phyloP scores from a whole-genome alignment of 2,113 vertebrate species.

The Anarrhichthys ocellatus region DNA sequence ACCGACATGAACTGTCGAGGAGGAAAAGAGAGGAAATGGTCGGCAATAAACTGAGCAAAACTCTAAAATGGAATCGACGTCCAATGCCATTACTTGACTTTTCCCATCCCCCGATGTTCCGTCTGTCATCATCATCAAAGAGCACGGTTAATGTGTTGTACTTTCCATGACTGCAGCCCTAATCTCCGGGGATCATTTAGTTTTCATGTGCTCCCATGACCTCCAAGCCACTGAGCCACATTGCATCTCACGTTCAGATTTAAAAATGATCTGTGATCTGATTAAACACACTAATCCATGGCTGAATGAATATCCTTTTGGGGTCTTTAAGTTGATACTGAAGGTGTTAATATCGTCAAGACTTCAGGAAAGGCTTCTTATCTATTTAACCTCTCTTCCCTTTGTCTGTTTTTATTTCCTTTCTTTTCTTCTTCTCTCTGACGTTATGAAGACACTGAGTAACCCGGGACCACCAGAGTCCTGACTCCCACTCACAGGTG shows the following conservation, averaged over 20 bases:
- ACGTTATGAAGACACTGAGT: constrained; percentile 44
- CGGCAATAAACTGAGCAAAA: neutral
- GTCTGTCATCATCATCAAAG: constrained; percentile 70
- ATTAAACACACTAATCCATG: neutral
- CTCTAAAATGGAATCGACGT: constrained; percentile 12
- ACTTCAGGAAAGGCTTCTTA: constrained; percentile 1
- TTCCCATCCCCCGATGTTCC: constrained; percentile 47
- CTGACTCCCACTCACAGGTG: constrained; percentile 61
- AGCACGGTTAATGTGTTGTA: constrained; percentile 32
- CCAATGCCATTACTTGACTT: constrained; percentile 3
- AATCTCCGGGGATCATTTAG: constrained; percentile 59
- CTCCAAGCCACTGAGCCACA: constrained; percentile 37
- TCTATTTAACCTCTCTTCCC: constrained; percentile 21
- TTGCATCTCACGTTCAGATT: neutral
- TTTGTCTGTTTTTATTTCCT: neutral
- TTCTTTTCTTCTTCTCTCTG: constrained; percentile 8
- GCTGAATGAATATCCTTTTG: neutral
- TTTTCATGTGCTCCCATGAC: constrained; percentile 56
- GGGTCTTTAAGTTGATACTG: neutral
- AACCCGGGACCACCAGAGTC: constrained; percentile 64
- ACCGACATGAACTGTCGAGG: neutral
- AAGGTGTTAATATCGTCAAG: constrained; percentile 22
- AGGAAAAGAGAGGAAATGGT: constrained; percentile 21
- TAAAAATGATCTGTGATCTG: neutral
- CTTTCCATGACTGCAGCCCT: constrained; percentile 74